These are phyloP conservation scores for Cyprinodon variegatus DNA, from an alignment of 2,113 vertebrate genomes.

Conservation along the genomic window DNA sequence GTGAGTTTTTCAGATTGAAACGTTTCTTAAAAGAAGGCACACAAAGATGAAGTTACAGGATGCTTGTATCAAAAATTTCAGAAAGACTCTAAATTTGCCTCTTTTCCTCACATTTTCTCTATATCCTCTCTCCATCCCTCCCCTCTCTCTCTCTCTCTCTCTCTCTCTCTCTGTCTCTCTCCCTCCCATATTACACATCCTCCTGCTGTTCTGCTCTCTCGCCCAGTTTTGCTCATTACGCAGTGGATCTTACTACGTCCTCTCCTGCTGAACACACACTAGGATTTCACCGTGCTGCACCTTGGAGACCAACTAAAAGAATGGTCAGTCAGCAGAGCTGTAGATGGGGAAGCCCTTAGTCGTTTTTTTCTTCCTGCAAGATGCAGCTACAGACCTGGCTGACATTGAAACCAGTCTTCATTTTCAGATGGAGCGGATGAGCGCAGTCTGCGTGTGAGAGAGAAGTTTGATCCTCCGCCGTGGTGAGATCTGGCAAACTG, in stretches of 20 bases:
- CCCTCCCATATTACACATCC: slow-evolving; percentile 31
- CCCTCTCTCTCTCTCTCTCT: background rate
- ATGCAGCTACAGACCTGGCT: slow-evolving; percentile 24
- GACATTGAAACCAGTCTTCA: slow-evolving; percentile 46
- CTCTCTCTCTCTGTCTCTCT: slow-evolving; percentile 13
- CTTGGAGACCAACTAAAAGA: slow-evolving; percentile 59
- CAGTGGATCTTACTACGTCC: slow-evolving; percentile 28
- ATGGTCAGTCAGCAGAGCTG: slow-evolving; percentile 75
- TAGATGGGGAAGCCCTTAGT: slow-evolving; percentile 53
- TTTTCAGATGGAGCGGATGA: background rate
- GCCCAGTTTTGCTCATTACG: slow-evolving; percentile 7
- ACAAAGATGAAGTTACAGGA: background rate
- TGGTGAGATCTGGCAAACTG: slow-evolving; percentile 63
- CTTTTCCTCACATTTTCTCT: background rate
- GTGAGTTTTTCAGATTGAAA: no score
- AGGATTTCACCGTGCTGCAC: slow-evolving; percentile 41
- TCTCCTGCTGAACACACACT: slow-evolving; percentile 36
- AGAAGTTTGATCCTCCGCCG: slow-evolving; percentile 67
- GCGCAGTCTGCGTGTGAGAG: slow-evolving; percentile 48
- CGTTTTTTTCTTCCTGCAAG: slow-evolving; percentile 44
- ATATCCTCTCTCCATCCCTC: background rate
- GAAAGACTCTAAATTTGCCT: background rate
- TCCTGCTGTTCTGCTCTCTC: slow-evolving; percentile 29
- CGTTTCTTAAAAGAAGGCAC: background rate
- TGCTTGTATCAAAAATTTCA: no score